Conservation (phyloP, 2,888 invertebrate genomes). For the Calliopum simillimum region DNA sequence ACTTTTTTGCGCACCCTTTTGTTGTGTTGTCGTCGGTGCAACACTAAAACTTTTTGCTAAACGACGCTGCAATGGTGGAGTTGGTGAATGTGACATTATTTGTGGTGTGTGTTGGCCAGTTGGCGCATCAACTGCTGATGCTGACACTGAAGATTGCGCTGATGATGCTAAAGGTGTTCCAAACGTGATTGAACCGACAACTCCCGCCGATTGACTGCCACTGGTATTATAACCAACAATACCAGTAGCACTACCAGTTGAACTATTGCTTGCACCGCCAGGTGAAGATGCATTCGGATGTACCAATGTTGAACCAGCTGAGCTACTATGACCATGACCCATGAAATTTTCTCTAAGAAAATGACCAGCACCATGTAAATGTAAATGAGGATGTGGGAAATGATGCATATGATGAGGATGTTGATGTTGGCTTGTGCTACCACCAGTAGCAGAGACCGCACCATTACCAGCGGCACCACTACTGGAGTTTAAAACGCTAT, state of each 20-base stretch:
- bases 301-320: conserved; percentile 63
- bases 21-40: conserved; percentile 73
- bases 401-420: conserved; percentile 46
- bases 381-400: conserved; percentile 57
- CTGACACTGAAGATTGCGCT: conserved; percentile 43
- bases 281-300: conserved; percentile 40
- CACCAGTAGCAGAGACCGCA: conserved; percentile 41
- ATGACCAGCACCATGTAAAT: conserved; percentile 61
- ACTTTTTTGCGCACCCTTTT: conserved; percentile 64
- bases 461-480: conserved; percentile 49
- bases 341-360: conserved; percentile 62
- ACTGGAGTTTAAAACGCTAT: conserved; percentile 49
- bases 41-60: conserved; percentile 94
- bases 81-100: conserved; percentile 75
- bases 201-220: conserved; percentile 65
- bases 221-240: conserved; percentile 69
- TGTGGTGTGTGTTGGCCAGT: conserved; percentile 52
- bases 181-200: conserved; percentile 61
- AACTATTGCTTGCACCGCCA: conserved; percentile 43
- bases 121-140: conserved; percentile 38
- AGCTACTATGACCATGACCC: conserved; percentile 61
- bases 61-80: conserved; percentile 88
- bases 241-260: conserved; percentile 49
- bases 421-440: conserved; percentile 20
- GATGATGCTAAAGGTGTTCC: conserved; percentile 50